phyloP scores from a whole-genome alignment of 2,797 vertebrate genomes.

The Anguilla anguilla region DNA sequence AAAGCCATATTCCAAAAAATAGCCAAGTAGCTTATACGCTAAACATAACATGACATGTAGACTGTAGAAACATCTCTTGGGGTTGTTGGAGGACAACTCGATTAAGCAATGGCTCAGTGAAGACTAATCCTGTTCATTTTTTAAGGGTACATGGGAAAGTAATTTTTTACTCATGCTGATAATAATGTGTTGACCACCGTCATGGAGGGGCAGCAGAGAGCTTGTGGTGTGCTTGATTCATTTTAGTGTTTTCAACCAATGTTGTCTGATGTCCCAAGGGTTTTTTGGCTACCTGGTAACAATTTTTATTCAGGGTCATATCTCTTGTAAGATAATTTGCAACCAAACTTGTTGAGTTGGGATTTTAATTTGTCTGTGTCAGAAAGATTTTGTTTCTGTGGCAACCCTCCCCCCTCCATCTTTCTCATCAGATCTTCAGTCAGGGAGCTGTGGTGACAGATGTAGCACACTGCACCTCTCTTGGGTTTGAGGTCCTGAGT shows the following conservation, averaged over 20 bases:
- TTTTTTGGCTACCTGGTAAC: neutral
- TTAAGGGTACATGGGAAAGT: neutral
- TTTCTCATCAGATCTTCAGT: slow-evolving; percentile 80
- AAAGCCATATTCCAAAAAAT: neutral
- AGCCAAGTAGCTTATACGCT: neutral
- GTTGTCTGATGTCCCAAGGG: neutral
- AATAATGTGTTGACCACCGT: neutral
- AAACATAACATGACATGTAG: neutral
- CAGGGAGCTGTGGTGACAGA: slow-evolving; percentile 93
- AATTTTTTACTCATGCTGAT: neutral
- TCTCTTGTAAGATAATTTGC: neutral
- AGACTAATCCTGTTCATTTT: neutral
- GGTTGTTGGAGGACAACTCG: neutral
- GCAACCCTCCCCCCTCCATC: neutral
- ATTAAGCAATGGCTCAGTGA: neutral
- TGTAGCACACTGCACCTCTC: slow-evolving; percentile 83
- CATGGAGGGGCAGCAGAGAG: neutral
- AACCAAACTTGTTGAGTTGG: neutral
- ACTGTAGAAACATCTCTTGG: neutral
- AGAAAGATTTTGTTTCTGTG: neutral
- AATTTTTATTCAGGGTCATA: neutral
- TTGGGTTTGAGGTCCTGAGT: slow-evolving; percentile 84
- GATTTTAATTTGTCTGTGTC: neutral
- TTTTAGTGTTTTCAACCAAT: neutral
- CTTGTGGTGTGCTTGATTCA: neutral